These are phyloP conservation scores for Zaprionus lineosus DNA, from an alignment of 2,888 invertebrate genomes.

Conservation along the genomic window DNA sequence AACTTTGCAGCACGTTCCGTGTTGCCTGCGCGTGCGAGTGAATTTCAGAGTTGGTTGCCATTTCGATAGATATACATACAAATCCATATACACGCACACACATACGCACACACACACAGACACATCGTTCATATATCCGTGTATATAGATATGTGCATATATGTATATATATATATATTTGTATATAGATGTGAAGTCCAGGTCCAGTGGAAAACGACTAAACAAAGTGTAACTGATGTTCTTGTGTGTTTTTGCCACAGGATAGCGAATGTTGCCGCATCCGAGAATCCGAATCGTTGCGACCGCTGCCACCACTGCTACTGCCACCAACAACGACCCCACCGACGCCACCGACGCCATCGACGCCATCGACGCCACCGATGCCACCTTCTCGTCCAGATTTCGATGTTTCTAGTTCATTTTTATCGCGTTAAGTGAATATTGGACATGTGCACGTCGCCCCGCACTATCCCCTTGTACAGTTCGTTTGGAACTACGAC, in stretches of 20 bases:
- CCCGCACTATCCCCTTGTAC: background rate
- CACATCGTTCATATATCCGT: background rate
- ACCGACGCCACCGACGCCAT: too few species aligned
- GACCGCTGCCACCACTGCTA: background rate
- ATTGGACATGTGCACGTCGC: slow-evolving; percentile 70
- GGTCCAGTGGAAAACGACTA: slow-evolving; percentile 55
- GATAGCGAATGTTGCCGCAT: slow-evolving; percentile 41
- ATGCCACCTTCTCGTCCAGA: slow-evolving; percentile 52
- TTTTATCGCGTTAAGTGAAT: slow-evolving; percentile 78
- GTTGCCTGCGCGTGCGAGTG: slow-evolving; percentile 28
- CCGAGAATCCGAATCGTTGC: too few species aligned
- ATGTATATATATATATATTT: background rate
- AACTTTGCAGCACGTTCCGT: slow-evolving; percentile 25
- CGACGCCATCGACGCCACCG: slow-evolving; percentile 21
- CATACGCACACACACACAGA: slow-evolving; percentile 1
- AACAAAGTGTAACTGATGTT: slow-evolving; percentile 75
- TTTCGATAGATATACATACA: slow-evolving; percentile 55
- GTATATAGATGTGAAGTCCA: background rate
- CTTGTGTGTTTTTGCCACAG: slow-evolving; percentile 64
- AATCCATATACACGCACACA: background rate
- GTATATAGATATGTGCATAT: slow-evolving; percentile 2
- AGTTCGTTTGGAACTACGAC: background rate
- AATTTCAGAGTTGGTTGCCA: slow-evolving; percentile 20
- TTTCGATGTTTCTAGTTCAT: slow-evolving; percentile 75
- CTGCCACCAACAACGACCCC: background rate